These are phyloP conservation scores for Porites rus DNA, from an alignment of 92 coral and sea anemone species.

Conservation along the genomic window DNA sequence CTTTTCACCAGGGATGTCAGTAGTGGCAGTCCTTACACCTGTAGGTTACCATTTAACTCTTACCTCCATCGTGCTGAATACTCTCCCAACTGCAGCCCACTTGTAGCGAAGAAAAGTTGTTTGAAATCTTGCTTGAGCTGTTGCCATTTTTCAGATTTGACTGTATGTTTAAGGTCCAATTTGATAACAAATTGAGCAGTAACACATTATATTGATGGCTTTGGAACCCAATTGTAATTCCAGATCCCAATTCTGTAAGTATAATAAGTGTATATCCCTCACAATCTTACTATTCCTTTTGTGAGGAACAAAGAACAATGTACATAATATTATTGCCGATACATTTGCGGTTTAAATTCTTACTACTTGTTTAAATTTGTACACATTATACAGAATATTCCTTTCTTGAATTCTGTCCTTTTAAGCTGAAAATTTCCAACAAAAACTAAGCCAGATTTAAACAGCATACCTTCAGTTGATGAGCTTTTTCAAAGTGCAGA, in stretches of 20 bases:
- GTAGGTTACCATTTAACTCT: slow-evolving; percentile 38
- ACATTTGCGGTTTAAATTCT: slow-evolving; percentile 10
- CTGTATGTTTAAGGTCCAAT: slow-evolving; percentile 15
- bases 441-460: not conserved
- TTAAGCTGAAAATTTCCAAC: too few relatives aligned
- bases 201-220: not conserved
- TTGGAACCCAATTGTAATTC: not conserved
- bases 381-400: slow-evolving; percentile 1
- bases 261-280: slow-evolving; percentile 8
- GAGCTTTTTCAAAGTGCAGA: slow-evolving; percentile 6
- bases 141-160: slow-evolving; percentile 33
- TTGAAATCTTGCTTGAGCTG: slow-evolving; percentile 4
- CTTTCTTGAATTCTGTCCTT: too few relatives aligned
- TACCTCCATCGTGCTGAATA: slow-evolving; percentile 49
- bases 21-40: slow-evolving; percentile 46
- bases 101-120: slow-evolving; percentile 17
- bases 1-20: slow-evolving; percentile 12
- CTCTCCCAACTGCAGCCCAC: slow-evolving; percentile 46
- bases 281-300: slow-evolving; percentile 19
- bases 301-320: slow-evolving; percentile 36
- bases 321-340: slow-evolving; percentile 1
- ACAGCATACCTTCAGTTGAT: not conserved
- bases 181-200: not conserved
- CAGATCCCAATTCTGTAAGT: slow-evolving; percentile 23
- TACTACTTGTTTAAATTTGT: slow-evolving; percentile 22